phyloP scores from a whole-genome alignment of 1,140 invertebrate species.

The Schlechtendalia chinensis region DNA sequence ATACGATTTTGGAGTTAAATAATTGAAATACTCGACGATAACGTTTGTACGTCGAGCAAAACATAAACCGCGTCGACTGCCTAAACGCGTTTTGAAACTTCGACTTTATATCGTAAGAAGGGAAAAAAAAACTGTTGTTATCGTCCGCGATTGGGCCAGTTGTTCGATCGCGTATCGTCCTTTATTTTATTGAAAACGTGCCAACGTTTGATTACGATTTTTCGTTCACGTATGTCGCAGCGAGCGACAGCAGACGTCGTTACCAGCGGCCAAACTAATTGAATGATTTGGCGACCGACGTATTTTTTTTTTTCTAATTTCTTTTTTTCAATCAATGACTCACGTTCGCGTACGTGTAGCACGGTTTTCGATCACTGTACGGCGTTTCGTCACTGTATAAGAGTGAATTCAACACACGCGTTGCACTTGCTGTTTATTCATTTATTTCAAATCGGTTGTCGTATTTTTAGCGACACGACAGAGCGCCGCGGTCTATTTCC shows the following conservation, averaged over 20 bases:
- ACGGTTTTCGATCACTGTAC: no score
- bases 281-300: slow-evolving; percentile 19
- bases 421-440: background rate
- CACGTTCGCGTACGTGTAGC: background rate
- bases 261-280: slow-evolving; percentile 5
- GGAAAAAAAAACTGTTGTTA: no score
- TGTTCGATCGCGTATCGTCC: background rate
- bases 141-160: no score
- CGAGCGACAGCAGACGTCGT: background rate
- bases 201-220: background rate
- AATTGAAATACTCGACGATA: no score
- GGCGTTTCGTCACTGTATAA: background rate
- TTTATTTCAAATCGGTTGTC: no score
- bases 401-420: background rate
- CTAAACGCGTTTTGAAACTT: no score
- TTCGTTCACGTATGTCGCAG: background rate
- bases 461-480: background rate
- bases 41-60: no score
- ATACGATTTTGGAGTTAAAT: no score
- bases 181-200: background rate
- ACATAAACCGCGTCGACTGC: no score
- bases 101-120: no score
- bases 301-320: background rate
- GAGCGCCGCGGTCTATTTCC: background rate
- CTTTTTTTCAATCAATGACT: slow-evolving; percentile 7